Evolutionary conservation across 2,888 invertebrate species (phyloP), one percentile per base, ranked within the genome.

Genomic region (Drosophila mulleri): DNA sequence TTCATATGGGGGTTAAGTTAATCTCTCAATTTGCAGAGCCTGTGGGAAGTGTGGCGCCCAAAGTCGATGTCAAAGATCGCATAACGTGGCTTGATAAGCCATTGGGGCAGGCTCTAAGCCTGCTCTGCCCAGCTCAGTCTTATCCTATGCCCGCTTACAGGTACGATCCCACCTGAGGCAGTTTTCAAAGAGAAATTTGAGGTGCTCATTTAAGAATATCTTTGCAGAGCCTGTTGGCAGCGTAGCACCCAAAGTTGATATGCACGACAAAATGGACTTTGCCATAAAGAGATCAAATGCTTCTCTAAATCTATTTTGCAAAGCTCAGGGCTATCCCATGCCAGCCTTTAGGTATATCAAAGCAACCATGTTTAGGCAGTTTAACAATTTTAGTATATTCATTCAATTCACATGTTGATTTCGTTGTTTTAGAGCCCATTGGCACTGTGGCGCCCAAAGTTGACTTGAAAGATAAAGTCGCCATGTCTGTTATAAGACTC

Each of bases 121-220:
- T 96, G 82, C 94, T 96, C 89, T 96, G 96, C 92, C 96, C 96
- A 91, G 96, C 96, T 69, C 96, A 96, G 94, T 96, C 96, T 75
- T 96, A 95, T 92, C 96, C 96, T 78, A 94, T 95, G 92, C 95
- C 95, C 75, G 92, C 93, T 75, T 95, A 94, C 94, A 90, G 92
- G 92, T 92, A 89, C 74, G 93, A 94, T 18, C 35, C 93, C 94
- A n/a, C 35, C 23, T 58, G 41, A 61, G 77, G 71, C 88, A 89
- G 86, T 88, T 86, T 86, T 78, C 37, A 41, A 41, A n/a, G n/a
- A n/a, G 41, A 8, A 50, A 2, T 14, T 20, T 9, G 14, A 32
- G n/a, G 14, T 16, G 9, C 45, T 3, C 8, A 52, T 1, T 18
- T 9, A 2, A 9, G 9, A 3, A 45, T 11, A 11, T 32, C 4